phyloP scores from a whole-genome alignment of 2,797 vertebrate species.

The Vespertilio murinus region DNA sequence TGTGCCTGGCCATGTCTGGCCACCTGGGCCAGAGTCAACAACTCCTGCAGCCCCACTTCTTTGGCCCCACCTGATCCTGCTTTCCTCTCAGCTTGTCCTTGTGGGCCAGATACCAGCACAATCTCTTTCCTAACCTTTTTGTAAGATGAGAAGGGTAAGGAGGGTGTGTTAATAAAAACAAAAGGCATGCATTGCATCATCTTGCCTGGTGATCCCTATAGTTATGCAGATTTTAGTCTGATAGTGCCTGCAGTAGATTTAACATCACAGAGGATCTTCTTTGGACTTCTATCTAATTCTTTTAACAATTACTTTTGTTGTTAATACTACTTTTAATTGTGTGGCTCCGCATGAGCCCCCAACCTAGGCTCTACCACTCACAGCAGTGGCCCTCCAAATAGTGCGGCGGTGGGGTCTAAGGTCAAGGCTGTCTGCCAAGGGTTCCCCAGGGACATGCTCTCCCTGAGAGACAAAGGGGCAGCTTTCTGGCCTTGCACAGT shows the following conservation, averaged over 20 bases:
- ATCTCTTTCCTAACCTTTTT: background rate
- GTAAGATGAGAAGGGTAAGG: background rate
- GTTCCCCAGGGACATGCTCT: background rate
- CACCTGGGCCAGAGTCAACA: background rate
- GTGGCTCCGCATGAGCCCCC: background rate
- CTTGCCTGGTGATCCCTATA: background rate
- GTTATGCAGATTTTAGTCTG: background rate
- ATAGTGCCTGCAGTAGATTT: background rate
- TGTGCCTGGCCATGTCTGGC: background rate
- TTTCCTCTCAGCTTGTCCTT: background rate
- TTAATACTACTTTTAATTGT: background rate
- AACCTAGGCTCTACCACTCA: background rate
- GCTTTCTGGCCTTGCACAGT: background rate
- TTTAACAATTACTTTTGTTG: background rate
- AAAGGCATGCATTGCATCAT: background rate
- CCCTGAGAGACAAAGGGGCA: background rate
- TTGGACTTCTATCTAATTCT: background rate
- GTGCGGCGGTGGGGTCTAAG: fast-evolving
- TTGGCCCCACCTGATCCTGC: background rate
- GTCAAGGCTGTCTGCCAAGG: background rate
- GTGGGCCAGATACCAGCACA: background rate
- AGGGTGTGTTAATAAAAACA: background rate
- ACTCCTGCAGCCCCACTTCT: background rate
- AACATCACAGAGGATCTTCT: background rate
- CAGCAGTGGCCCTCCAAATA: fast-evolving